These are phyloP conservation scores for Drosophila bocqueti DNA, from an alignment of 1,140 invertebrate species.

Conservation along the genomic window DNA sequence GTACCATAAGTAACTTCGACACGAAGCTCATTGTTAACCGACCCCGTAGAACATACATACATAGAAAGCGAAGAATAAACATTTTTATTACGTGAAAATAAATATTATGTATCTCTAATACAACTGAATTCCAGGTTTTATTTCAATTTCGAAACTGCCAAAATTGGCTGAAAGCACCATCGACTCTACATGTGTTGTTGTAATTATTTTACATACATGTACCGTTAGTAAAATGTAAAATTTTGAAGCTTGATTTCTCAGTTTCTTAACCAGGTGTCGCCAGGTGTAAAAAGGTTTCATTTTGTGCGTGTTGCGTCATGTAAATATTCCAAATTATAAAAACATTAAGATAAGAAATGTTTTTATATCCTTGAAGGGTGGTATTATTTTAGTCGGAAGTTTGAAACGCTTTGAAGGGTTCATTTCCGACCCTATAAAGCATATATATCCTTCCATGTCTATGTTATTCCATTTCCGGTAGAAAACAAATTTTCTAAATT, in stretches of 20 bases:
- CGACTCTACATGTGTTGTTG: background rate
- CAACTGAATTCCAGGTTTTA: background rate
- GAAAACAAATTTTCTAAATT: too few relatives aligned
- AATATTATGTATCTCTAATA: background rate
- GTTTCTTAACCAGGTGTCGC: background rate
- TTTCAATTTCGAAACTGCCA: background rate
- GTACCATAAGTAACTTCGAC: conserved; percentile 30
- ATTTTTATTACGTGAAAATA: conserved; percentile 28
- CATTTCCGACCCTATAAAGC: too few relatives aligned
- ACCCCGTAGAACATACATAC: conserved; percentile 6
- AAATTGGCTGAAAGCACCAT: background rate
- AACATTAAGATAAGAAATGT: too few relatives aligned
- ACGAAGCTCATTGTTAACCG: conserved; percentile 36
- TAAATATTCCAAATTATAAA: too few relatives aligned
- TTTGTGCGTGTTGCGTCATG: too few relatives aligned
- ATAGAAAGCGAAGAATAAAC: conserved; percentile 15
- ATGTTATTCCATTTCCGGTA: too few relatives aligned
- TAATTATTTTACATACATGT: background rate
- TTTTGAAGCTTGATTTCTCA: background rate
- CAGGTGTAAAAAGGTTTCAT: background rate
- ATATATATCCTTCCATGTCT: too few relatives aligned
- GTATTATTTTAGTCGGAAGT: too few relatives aligned
- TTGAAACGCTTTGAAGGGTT: too few relatives aligned
- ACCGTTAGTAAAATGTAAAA: background rate
- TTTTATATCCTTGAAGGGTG: too few relatives aligned